phyloP scores from a whole-genome alignment of 2,888 invertebrate species.

The Parapristionchus giblindavisi region DNA sequence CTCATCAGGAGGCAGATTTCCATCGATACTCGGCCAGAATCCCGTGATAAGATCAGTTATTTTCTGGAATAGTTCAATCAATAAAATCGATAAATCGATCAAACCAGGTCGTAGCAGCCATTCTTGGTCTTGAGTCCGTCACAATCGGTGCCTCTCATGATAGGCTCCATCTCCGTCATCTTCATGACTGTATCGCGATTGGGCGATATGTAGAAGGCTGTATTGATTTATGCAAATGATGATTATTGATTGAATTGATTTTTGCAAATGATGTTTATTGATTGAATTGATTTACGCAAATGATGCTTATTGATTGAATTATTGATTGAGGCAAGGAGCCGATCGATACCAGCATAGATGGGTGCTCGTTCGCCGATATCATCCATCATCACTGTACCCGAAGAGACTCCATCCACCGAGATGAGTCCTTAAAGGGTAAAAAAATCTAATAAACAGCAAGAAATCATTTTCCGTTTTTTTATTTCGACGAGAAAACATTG shows the following conservation, averaged over 20 bases:
- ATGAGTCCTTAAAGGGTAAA: slow-evolving; percentile 50
- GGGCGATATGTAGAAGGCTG: slow-evolving; percentile 65
- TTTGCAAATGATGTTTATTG: neutral
- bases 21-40: slow-evolving; percentile 66
- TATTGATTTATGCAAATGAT: neutral
- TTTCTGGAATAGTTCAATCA: slow-evolving; percentile 42
- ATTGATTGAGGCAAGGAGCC: neutral
- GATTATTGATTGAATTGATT: neutral
- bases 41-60: slow-evolving; percentile 63
- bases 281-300: neutral
- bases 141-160: slow-evolving; percentile 54
- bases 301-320: neutral
- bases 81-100: neutral
- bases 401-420: slow-evolving; percentile 58
- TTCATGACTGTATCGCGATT: slow-evolving; percentile 66
- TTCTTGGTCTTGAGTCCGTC: slow-evolving; percentile 60
- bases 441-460: neutral
- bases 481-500: too few species aligned
- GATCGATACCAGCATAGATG: slow-evolving; percentile 58
- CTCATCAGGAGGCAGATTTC: slow-evolving; percentile 59
- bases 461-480: slow-evolving; percentile 6
- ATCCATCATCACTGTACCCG: slow-evolving; percentile 66
- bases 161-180: slow-evolving; percentile 64
- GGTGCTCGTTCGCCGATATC: slow-evolving; percentile 67
- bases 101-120: slow-evolving; percentile 62